phyloP scores from a whole-genome alignment of 2,888 invertebrate species.

The Thysanoteuthis rhombus region DNA sequence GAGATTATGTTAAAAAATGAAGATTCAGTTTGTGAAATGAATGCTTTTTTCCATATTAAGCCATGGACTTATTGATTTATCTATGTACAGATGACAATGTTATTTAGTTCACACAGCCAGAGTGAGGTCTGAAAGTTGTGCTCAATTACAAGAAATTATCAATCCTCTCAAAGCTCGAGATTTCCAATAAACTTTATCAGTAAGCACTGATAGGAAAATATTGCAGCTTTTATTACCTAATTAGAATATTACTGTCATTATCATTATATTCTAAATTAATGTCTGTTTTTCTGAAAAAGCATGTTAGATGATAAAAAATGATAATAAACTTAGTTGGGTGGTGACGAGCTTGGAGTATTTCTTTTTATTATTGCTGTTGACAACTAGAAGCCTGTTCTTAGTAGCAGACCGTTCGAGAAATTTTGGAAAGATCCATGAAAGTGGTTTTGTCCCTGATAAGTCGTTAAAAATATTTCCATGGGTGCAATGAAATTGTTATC shows the following conservation, averaged over 20 bases:
- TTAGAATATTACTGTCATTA: conserved; percentile 12
- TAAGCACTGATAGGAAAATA: too few relatives aligned
- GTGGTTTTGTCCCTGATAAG: background rate
- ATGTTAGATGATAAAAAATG: background rate
- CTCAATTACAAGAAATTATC: too few relatives aligned
- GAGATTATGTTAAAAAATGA: too few relatives aligned
- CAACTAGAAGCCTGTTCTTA: background rate
- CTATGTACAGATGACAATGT: too few relatives aligned
- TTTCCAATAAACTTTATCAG: too few relatives aligned
- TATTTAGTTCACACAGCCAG: too few relatives aligned
- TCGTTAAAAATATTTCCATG: background rate
- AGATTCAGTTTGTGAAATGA: too few relatives aligned
- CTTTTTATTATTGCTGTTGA: background rate
- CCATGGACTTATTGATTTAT: too few relatives aligned
- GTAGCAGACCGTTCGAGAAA: background rate
- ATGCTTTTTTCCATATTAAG: too few relatives aligned
- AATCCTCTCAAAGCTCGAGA: too few relatives aligned
- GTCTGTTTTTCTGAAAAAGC: background rate
- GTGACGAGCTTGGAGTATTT: background rate
- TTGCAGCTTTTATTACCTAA: background rate
- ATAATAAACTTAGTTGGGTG: background rate
- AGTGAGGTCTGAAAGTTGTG: too few relatives aligned
- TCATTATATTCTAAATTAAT: background rate
- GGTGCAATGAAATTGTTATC: background rate
- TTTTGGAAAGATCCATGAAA: background rate